Conservation (phyloP, 2,888 invertebrate genomes). For the Heterodera filipjevi region DNA sequence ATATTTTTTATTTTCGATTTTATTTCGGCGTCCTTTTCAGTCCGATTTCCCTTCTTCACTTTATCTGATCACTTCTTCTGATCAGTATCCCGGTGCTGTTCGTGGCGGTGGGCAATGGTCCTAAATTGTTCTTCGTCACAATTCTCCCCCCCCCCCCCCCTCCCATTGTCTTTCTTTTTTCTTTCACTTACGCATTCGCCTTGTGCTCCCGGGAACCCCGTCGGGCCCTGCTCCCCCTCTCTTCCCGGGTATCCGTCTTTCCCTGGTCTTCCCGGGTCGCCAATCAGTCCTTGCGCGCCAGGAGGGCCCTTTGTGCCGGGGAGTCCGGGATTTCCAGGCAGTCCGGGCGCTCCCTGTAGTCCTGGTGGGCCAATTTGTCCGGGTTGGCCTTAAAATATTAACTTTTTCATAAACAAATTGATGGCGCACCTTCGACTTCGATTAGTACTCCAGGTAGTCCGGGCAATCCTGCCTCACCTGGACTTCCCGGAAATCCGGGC, state of each 20-base stretch:
- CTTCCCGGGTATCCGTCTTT: not conserved
- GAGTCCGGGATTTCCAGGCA: not conserved
- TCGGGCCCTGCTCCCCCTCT: not conserved
- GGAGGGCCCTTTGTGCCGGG: not conserved
- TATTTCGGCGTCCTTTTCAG: too few species aligned
- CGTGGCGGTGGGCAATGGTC: slow-evolving; percentile 13
- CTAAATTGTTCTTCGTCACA: not conserved
- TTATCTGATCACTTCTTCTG: not conserved
- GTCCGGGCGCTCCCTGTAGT: slow-evolving; percentile 4
- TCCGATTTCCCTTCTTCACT: too few species aligned
- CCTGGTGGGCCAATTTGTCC: slow-evolving; percentile 29
- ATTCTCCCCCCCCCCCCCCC: too few species aligned
- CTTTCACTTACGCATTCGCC: slow-evolving; percentile 2
- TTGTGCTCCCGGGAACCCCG: slow-evolving; percentile 1
- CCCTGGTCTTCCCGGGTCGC: slow-evolving; percentile 12
- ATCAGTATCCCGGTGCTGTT: slow-evolving; percentile 12
- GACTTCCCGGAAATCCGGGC: not conserved
- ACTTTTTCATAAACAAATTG: not conserved
- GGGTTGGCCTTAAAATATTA: not conserved
- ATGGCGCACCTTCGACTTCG: slow-evolving; percentile 23
- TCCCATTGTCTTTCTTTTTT: not conserved
- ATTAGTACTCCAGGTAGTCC: slow-evolving; percentile 27
- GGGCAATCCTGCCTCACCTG: slow-evolving; percentile 18
- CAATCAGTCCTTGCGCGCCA: not conserved
- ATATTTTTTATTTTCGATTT: too few species aligned